phyloP scores from a whole-genome alignment of 2,888 invertebrate genomes.

The Archaeoteleia sp. region DNA sequence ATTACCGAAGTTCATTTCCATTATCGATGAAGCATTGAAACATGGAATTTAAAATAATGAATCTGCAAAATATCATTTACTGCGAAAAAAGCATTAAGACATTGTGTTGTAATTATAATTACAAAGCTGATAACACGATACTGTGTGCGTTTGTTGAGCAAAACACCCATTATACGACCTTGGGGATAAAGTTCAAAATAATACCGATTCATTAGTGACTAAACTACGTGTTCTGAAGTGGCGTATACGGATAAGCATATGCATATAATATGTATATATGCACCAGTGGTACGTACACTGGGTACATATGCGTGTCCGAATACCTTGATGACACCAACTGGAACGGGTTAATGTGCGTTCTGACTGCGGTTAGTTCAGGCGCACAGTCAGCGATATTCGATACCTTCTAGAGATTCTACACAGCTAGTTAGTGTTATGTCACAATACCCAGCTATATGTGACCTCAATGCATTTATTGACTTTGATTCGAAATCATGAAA shows the following conservation, averaged over 20 bases:
- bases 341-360: constrained; percentile 38
- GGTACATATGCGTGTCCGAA: constrained; percentile 25
- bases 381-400: constrained; percentile 35
- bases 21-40: too few relatives aligned
- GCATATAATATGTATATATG: background rate
- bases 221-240: too few relatives aligned
- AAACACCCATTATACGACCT: background rate
- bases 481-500: constrained; percentile 29
- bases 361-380: constrained; percentile 44
- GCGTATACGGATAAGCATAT: too few relatives aligned
- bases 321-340: constrained; percentile 30
- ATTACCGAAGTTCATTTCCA: too few relatives aligned
- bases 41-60: too few relatives aligned
- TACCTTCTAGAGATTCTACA: constrained; percentile 39
- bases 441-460: constrained; percentile 24
- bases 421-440: constrained; percentile 38
- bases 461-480: constrained; percentile 33
- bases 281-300: constrained; percentile 2
- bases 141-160: constrained; percentile 5
- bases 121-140: constrained; percentile 1
- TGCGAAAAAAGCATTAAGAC: too few relatives aligned
- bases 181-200: constrained; percentile 4
- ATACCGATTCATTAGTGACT: constrained; percentile 12
- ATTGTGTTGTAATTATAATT: too few relatives aligned
- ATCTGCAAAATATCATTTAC: too few relatives aligned